Base-by-base conservation (phyloP, 2,113 vertebrate species). In the Podocnemis expansa region DNA sequence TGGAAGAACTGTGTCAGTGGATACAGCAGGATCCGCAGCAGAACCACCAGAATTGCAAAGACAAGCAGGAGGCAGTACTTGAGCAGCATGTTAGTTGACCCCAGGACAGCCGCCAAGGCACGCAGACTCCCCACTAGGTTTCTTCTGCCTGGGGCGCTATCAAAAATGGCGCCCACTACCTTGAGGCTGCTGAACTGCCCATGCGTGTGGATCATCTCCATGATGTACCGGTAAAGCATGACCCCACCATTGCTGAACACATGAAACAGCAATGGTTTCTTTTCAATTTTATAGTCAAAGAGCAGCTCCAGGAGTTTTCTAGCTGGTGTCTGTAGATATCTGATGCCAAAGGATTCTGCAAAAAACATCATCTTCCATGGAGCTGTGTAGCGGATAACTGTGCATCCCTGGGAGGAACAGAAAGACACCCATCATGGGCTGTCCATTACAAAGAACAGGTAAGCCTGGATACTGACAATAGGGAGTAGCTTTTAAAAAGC, bases 141-240 rank as follows among this genome's bases (percentile, higher is more conserved):
- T 91, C 98, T 98, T 21, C 98, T 98, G 13, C 99, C 99, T 0
- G 99, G 99, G 12, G 98, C 98, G 1, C 99, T 99, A 88, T 99
- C 99, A 51, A 99, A 99, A 56, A 99, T 90, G 4, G 99, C 98
- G 81, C 99, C 99, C 0, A 98, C 97, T 38, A 99, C 98, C 10
- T 51, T 95, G 94, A 99, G 95, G 16, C 97, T 98, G 87, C 97
- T 90, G 89, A 99, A 99, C 8, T 98, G 98, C 84, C 84, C 90
- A 24, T 99, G 98, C 29, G 91, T 98, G 76, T 98, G 98, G 75
- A 99, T 91, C 3, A 98, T 97, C 96, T 99, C 99, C 1, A 98
- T 75, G 27, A 99, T 92, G n/a, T 99, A 99, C 11, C 99, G 99
- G 97, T 99, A 99, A 13, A 99, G 97, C 99, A 99, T 99, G 98